A percentile compares a stretch with the other conserved stretches of the same genome.
These are phyloP conservation scores for Caenorhabditis virilis DNA, from an alignment of 2,888 invertebrate species.

Conservation along the genomic window DNA sequence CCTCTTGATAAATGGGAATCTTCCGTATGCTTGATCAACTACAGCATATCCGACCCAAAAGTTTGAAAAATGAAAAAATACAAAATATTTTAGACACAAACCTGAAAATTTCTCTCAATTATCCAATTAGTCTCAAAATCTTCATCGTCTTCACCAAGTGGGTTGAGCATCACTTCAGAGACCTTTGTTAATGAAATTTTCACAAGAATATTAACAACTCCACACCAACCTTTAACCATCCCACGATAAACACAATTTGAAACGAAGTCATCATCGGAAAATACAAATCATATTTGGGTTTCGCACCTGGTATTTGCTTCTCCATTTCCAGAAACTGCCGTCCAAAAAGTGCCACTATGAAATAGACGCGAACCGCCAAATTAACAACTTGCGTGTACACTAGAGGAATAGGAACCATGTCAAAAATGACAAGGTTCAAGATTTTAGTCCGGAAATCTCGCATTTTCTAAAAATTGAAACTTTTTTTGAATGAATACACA, in stretches of 20 bases:
- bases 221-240: conserved; percentile 53
- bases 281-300: conserved; percentile 49
- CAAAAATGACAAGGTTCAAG: conserved; percentile 58
- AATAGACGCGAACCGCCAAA: conserved; percentile 60
- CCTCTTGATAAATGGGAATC: conserved; percentile 49
- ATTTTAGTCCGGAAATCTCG: conserved; percentile 57
- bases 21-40: conserved; percentile 59
- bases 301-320: conserved; percentile 32
- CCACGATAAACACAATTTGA: conserved; percentile 63
- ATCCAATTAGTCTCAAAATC: conserved; percentile 65
- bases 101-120: conserved; percentile 60
- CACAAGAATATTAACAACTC: not conserved
- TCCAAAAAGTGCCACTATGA: conserved; percentile 58
- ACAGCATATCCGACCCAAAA: conserved; percentile 55
- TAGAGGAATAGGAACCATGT: conserved; percentile 58
- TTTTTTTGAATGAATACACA: not conserved
- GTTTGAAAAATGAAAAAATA: not conserved
- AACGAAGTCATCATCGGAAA: conserved; percentile 61
- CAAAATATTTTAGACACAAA: conserved; percentile 1
- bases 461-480: conserved; percentile 46
- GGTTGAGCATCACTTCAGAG: conserved; percentile 63
- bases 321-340: conserved; percentile 52
- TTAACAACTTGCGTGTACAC: conserved; percentile 55
- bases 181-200: conserved; percentile 23
- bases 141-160: conserved; percentile 61